Evolutionary conservation across 1,140 invertebrate genomes (phyloP).

Genomic region (Drosophila burlai): DNA sequence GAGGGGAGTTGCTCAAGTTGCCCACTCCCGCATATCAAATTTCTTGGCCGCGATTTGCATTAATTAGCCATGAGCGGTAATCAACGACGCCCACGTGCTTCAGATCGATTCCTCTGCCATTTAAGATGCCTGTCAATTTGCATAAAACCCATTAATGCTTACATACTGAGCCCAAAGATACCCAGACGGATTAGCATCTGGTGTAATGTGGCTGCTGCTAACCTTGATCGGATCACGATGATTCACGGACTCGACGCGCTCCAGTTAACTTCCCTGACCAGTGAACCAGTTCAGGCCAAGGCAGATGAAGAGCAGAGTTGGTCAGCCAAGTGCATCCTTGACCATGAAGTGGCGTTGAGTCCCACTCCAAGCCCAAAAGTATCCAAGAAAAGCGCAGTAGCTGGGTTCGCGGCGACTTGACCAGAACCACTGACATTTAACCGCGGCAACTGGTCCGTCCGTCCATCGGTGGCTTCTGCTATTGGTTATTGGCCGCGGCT

Average conservation of each 20-base stretch:
- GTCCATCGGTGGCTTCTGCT: slow-evolving; percentile 30
- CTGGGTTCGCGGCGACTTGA: slow-evolving; percentile 61
- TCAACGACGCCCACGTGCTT: slow-evolving; percentile 56
- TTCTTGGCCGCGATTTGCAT: slow-evolving; percentile 43
- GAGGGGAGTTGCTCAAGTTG: slow-evolving; percentile 31
- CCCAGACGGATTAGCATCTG: slow-evolving; percentile 64
- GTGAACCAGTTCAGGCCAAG: slow-evolving; percentile 45
- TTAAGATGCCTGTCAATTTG: slow-evolving; percentile 61
- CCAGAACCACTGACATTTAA: slow-evolving; percentile 80
- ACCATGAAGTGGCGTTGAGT: slow-evolving; percentile 54
- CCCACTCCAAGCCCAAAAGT: slow-evolving; percentile 3
- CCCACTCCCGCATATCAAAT: slow-evolving; percentile 47
- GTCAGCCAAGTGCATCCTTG: slow-evolving; percentile 57
- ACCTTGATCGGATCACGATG: not conserved
- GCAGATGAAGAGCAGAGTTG: slow-evolving; percentile 21
- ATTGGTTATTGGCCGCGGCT: slow-evolving; percentile 17
- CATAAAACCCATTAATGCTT: slow-evolving; percentile 56
- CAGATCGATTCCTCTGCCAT: slow-evolving; percentile 68
- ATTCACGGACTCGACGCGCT: slow-evolving; percentile 25
- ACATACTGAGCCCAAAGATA: slow-evolving; percentile 40
- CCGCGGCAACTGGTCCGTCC: slow-evolving; percentile 65
- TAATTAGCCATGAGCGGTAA: slow-evolving; percentile 58
- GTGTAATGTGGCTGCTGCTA: slow-evolving; percentile 39
- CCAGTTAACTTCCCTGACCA: slow-evolving; percentile 43
- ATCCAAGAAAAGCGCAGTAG: slow-evolving; percentile 33